Base-by-base conservation (phyloP, 2,113 vertebrate genomes). In the Gambusia holbrooki region DNA sequence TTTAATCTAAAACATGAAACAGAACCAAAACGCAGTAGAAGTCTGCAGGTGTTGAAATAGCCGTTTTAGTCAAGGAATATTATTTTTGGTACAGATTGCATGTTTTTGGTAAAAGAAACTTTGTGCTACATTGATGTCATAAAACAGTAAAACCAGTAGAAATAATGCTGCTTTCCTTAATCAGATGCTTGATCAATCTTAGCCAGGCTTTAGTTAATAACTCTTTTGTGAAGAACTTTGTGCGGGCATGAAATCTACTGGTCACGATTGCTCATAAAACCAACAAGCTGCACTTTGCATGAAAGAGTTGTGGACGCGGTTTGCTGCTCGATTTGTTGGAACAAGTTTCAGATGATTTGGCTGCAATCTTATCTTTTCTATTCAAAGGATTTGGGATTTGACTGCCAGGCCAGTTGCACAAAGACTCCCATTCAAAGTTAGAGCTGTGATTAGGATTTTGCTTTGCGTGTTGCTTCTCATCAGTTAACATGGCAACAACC, bases 381-480 rank as follows among this genome's bases (percentile, higher is more conserved):
- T 74, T 80, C 76, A 87, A 79, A 88, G 19, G 37, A 60, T 30
- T 3, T 51, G 37, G 62, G 65, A 75, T 82, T 84, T 86, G 78
- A 84, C 68, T 82, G 71, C 45, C 48, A 42, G 58, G 65, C 35
- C 42, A 17, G 33, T 5, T 5, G 12, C 74, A 37, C 64, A 32
- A 69, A 5, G 37, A 1, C 13, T 40, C 30, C n/a, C 13, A 2
- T 13, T 69, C 66, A 33, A 51, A 60, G 65, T 42, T 5, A 60
- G 8, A 28, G 30, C 65, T 62, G 62, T 69, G 70, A 73, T 76
- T 77, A 40, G 62, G 69, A 35, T 17, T 62, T 3, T 66, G 48
- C 42, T 54, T n/a, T 73, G 51, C 51, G 25, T 58, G 32, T 51
- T 33, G 30, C 66, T 32, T 40, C 28, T 76, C 19, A 12, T 33